Base-by-base conservation (phyloP, 2,113 vertebrate species). In the Hirundichthys speculiger region DNA sequence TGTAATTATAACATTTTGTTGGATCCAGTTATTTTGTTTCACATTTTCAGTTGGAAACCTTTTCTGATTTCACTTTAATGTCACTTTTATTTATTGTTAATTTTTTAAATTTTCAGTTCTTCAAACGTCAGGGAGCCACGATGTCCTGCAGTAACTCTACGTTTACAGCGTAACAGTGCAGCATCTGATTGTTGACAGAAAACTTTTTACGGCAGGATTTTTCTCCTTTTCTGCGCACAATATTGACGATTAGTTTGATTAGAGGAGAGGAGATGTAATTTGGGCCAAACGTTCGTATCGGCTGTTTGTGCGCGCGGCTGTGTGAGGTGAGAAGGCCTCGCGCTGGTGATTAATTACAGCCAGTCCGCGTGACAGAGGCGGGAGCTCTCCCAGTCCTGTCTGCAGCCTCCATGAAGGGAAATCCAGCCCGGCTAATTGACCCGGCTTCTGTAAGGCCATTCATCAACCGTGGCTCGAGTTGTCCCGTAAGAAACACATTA, bases 381-480 rank as follows among this genome's bases (percentile, higher is more conserved):
- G 86, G 81, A 76, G 66, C 69, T 67, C 79, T 77, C 61, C 69
- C 69, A 48, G 70, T 83, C 78, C 82, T 69, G 82, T 80, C 84
- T 83, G 83, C 86, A 39, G 75, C 79, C 65, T 68, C 75, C 87
- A 69, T 39, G 70, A 78, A 85, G 86, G 81, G 77, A 89, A 90
- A 85, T 57, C 80, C 84, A 79, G 85, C 63, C 82, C 20, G 74
- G 88, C 88, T 92, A 93, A 93, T 93, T 93, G 91, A 93, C 90
- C 90, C 69, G 71, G 83, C 88, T 90, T 87, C 90, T 90, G 90
- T 93, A 89, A 88, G 90, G 84, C 84, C 88, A 94, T 94, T 90
- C 88, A 93, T 94, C 93, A 94, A 79, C 41, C 52, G 54, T 80
- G 80, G 82, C 85, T 85, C 80, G 30, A 71, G 80, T 70, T 75